Conservation (phyloP, 2,797 vertebrate genomes). For the Alfaro cultratus region DNA sequence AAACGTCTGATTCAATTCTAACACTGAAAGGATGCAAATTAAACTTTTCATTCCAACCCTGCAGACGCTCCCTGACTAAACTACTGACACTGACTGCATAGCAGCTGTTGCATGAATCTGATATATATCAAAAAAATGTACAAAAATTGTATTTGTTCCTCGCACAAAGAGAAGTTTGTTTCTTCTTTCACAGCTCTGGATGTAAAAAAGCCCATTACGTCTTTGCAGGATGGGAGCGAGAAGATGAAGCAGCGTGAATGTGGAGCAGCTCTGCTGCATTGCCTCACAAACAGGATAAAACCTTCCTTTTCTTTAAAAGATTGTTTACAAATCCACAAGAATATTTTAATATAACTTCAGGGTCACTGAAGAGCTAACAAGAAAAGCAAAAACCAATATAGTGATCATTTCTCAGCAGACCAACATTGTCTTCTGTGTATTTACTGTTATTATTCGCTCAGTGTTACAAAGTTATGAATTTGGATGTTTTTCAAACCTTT, state of each 20-base stretch:
- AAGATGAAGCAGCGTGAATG: neutral
- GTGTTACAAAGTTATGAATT: neutral
- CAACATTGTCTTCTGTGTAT: neutral
- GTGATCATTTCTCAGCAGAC: neutral
- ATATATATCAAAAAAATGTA: too few species aligned
- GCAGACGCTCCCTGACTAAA: neutral
- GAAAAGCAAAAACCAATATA: slow-evolving; percentile 1
- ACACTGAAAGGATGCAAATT: neutral
- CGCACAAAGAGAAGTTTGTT: neutral
- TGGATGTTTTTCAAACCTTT: neutral
- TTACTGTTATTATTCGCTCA: neutral
- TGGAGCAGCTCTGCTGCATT: neutral
- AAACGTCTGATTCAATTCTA: neutral
- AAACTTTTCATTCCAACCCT: neutral
- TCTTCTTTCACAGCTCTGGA: neutral
- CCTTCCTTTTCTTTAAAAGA: neutral
- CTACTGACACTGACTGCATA: neutral
- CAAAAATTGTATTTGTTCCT: too few species aligned
- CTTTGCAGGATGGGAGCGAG: neutral
- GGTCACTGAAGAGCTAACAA: neutral
- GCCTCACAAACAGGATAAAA: neutral
- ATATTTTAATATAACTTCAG: slow-evolving; percentile 1
- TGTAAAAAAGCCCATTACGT: neutral
- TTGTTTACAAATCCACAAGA: neutral
- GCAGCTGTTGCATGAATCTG: neutral